A percentile compares a stretch with the other conserved stretches of the same genome.
Conservation (phyloP, 2,797 vertebrate species). For the Bovichtus variegatus region DNA sequence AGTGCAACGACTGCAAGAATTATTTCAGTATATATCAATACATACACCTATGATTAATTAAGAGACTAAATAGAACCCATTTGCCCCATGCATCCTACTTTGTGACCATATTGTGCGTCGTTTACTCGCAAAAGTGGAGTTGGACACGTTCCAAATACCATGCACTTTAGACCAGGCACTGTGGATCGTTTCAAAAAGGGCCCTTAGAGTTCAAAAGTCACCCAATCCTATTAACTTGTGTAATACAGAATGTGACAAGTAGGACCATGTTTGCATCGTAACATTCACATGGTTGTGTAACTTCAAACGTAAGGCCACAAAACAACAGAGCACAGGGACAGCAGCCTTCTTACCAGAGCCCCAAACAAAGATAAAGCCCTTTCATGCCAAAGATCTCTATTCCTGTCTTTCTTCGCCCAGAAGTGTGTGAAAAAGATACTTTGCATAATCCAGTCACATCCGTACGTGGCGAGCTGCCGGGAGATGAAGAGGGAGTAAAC, state of each 20-base stretch:
- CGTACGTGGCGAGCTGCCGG: slow-evolving; percentile 1
- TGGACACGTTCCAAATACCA: no score
- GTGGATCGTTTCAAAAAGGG: no score
- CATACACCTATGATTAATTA: no score
- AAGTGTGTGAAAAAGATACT: slow-evolving; percentile 43
- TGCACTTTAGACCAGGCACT: no score
- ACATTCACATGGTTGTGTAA: not conserved
- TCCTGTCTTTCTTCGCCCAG: slow-evolving; percentile 31
- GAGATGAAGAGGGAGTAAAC: slow-evolving; percentile 45
- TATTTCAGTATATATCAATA: no score
- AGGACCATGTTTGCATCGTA: slow-evolving; percentile 1
- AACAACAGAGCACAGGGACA: slow-evolving; percentile 16
- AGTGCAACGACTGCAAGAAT: no score
- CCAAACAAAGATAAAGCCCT: slow-evolving; percentile 52
- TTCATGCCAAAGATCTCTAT: slow-evolving; percentile 52
- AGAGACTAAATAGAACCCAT: no score
- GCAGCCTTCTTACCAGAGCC: slow-evolving; percentile 9
- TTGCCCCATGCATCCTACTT: no score
- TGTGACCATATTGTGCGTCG: no score
- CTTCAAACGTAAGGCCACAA: slow-evolving; percentile 21
- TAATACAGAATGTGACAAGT: slow-evolving; percentile 5
- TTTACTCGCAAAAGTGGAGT: no score
- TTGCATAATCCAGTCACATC: slow-evolving; percentile 67
- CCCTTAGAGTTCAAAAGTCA: slow-evolving; percentile 27
- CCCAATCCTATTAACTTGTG: slow-evolving; percentile 39